Evolutionary conservation across 1,140 invertebrate species (phyloP).

Genomic region (Gryon sp.): DNA sequence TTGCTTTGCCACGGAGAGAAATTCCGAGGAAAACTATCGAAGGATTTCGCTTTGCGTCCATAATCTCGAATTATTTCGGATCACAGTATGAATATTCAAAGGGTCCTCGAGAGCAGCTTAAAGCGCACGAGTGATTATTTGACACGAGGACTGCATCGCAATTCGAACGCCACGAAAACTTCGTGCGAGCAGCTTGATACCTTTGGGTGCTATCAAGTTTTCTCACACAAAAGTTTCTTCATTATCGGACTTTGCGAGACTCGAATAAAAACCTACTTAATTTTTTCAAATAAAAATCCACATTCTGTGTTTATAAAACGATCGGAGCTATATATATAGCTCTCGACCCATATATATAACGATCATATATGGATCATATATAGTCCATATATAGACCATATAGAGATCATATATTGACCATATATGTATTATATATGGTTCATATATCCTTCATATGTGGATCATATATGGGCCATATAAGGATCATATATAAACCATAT

Average conservation of each 20-base stretch:
- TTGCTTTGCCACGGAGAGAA: no score
- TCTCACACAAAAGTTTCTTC: conserved; percentile 56
- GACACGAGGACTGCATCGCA: conserved; percentile 52
- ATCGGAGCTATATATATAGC: no score
- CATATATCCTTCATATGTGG: no score
- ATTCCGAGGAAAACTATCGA: conserved; percentile 40
- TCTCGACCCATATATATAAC: no score
- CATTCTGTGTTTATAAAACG: conserved; percentile 23
- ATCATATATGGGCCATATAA: no score
- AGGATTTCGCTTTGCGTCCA: conserved; percentile 47
- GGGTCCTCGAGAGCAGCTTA: conserved; percentile 46
- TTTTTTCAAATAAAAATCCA: conserved; percentile 25
- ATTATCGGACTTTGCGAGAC: conserved; percentile 37
- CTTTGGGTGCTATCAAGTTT: conserved; percentile 41
- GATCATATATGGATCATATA: no score
- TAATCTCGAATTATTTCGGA: conserved; percentile 64
- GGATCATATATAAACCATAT: no score
- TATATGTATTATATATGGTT: no score
- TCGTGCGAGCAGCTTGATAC: conserved; percentile 59
- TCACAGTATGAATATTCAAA: conserved; percentile 68
- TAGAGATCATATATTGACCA: no score
- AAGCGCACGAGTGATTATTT: conserved; percentile 59
- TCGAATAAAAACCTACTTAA: conserved; percentile 47
- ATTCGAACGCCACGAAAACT: conserved; percentile 49
- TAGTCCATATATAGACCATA: no score